Evolutionary conservation across 2,888 invertebrate genomes (phyloP).

Genomic region (Dasypogon diadema): DNA sequence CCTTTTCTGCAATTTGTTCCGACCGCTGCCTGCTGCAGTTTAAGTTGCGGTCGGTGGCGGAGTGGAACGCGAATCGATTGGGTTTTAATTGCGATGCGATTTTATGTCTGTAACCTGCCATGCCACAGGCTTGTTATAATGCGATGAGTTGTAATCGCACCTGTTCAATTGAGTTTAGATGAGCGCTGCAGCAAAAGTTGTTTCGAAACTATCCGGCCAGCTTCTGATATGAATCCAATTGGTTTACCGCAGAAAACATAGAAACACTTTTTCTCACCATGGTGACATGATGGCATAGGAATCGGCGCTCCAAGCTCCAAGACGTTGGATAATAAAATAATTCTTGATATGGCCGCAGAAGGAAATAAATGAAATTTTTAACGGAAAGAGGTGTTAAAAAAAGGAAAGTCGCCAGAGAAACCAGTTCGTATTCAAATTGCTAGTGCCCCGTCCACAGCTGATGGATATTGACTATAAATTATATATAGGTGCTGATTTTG

Average conservation of each 20-base stretch:
- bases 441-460: background rate
- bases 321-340: background rate
- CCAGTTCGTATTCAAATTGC: constrained; percentile 14
- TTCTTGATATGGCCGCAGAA: background rate
- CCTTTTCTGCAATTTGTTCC: constrained; percentile 22
- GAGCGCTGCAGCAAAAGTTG: constrained; percentile 3
- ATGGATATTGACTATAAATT: background rate
- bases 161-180: constrained; percentile 41
- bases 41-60: background rate
- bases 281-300: too few species aligned
- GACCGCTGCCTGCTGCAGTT: background rate
- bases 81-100: constrained; percentile 48
- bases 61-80: constrained; percentile 40
- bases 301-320: background rate
- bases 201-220: constrained; percentile 8
- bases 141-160: constrained; percentile 45
- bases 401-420: background rate
- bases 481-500: background rate
- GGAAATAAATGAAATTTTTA: constrained; percentile 8
- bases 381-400: constrained; percentile 9
- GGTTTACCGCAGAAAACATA: background rate
- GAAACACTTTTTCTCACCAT: background rate
- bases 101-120: constrained; percentile 40
- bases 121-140: constrained; percentile 42
- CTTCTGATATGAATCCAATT: background rate